These are phyloP conservation scores for Xenotilapia leptura DNA, from an alignment of 2,113 vertebrate genomes.

Conservation along the genomic window DNA sequence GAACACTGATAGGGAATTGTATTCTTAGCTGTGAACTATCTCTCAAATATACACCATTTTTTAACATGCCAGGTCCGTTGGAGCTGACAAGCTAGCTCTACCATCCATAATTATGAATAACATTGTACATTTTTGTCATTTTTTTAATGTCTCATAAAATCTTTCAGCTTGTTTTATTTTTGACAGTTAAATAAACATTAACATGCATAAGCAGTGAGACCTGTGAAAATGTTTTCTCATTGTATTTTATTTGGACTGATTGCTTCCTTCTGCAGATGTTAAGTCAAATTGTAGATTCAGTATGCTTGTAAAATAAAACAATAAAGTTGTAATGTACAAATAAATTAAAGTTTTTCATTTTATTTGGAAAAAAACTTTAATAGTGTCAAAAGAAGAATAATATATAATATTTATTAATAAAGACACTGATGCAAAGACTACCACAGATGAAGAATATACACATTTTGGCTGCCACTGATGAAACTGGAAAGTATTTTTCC, in stretches of 20 bases:
- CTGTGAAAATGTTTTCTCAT: neutral
- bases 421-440: neutral
- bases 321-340: neutral
- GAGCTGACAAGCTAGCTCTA: neutral
- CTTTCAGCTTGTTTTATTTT: neutral
- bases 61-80: neutral
- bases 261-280: neutral
- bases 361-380: neutral
- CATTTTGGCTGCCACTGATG: neutral
- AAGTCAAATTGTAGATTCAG: neutral
- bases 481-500: neutral
- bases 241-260: neutral
- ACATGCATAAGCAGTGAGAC: neutral
- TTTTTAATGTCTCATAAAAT: neutral
- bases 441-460: neutral
- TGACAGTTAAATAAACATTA: neutral
- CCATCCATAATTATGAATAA: neutral
- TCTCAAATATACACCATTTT: neutral
- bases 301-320: neutral
- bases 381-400: neutral
- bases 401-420: neutral
- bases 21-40: neutral
- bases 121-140: neutral
- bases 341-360: neutral
- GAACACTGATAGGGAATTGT: neutral